Conservation (phyloP, 1,140 invertebrate genomes). For the Gerris buenoi region DNA sequence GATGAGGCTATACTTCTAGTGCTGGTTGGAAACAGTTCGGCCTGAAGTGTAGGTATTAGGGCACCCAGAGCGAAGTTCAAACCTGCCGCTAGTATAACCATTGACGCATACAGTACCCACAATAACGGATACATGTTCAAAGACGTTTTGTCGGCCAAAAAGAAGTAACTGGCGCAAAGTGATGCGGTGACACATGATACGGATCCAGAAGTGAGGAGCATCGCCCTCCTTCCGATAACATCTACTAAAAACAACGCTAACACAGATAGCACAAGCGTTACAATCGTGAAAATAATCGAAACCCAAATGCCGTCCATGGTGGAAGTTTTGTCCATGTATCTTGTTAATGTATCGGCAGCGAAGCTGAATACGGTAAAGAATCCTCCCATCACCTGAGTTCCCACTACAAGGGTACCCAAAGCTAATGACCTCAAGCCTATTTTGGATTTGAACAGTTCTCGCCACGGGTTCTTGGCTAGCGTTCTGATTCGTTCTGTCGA, state of each 20-base stretch:
- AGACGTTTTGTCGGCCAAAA: slow-evolving; percentile 8
- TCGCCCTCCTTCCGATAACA: slow-evolving; percentile 27
- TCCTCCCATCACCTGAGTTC: background rate
- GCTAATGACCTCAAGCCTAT: background rate
- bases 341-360: background rate
- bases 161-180: slow-evolving; percentile 10
- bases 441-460: background rate
- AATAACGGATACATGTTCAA: slow-evolving; percentile 3
- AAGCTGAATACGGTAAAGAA: background rate
- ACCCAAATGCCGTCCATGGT: background rate
- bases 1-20: slow-evolving; percentile 18
- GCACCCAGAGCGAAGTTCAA: slow-evolving; percentile 38
- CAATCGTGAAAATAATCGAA: background rate
- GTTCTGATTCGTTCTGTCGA: background rate
- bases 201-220: slow-evolving; percentile 29
- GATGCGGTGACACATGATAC: slow-evolving; percentile 7
- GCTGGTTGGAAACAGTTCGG: slow-evolving; percentile 18
- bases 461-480: background rate
- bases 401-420: background rate
- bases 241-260: slow-evolving; percentile 26
- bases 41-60: slow-evolving; percentile 42
- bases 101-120: slow-evolving; percentile 27
- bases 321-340: background rate
- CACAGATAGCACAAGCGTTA: slow-evolving; percentile 16
- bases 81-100: slow-evolving; percentile 29